Base-by-base conservation (phyloP, 2,888 invertebrate genomes). In the Arctia plantaginis region DNA sequence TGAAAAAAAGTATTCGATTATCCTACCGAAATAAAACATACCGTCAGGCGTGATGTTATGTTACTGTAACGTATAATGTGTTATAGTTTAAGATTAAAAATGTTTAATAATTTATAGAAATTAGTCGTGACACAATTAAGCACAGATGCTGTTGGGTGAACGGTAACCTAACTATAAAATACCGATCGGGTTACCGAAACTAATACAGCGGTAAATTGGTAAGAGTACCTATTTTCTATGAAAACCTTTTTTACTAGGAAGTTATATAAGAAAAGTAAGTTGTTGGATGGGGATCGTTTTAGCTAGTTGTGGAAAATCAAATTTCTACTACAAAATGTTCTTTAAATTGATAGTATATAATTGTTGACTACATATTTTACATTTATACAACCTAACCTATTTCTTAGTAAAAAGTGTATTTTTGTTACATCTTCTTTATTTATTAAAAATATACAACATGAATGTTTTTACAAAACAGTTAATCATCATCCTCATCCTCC, bases 121-220 rank as follows among this genome's bases (percentile, higher is more conserved):
- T 85, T 88, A 89, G 89, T 87, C 89, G 87, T 89, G 85, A 88
- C 86, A 85, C 82, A 76, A 85, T 81, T 79, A 81, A 77, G 83
- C 82, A 87, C 88, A 84, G 87, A 87, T 87, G 73, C 80, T 79
- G 86, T 77, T 83, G 79, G 82, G 84, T 81, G 78, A 89, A 90
- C 89, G 87, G 89, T 88, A 89, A 89, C 86, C 81, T 82, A 88
- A 85, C 88, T 85, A 85, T 89, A 87, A 55, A 55, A 91, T 90
- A 89, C 80, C 80, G 82, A 84, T 85, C 80, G 80, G 81, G 84
- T 87, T 87, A 88, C 88, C 88, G 87, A 75, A 82, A 85, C 87
- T 92, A 92, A 92, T 88, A 85, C 85, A 86, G 87, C 90, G 87
- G 82, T 80, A 91, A 93, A 93, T 92, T 91, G 90, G 90, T 90